These are phyloP conservation scores for Aphodius sticticus DNA, from an alignment of 2,888 invertebrate genomes.

Conservation along the genomic window DNA sequence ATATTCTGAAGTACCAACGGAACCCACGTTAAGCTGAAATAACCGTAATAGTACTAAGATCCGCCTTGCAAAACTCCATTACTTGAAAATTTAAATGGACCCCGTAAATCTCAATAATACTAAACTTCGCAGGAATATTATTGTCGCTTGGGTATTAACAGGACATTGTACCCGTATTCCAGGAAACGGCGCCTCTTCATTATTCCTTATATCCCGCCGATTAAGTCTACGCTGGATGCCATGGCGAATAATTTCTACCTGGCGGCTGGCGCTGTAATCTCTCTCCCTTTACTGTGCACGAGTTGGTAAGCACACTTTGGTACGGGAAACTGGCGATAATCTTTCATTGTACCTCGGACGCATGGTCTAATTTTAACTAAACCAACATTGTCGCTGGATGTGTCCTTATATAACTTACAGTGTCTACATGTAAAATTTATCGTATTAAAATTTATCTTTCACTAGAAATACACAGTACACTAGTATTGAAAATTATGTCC, in stretches of 20 bases:
- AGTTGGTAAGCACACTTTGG: not conserved
- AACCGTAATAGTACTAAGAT: not conserved
- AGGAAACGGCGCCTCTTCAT: not conserved
- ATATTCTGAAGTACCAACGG: not conserved
- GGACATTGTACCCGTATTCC: constrained; percentile 4
- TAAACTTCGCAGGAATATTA: not conserved
- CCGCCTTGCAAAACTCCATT: not conserved
- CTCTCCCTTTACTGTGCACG: not conserved
- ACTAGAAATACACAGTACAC: no score
- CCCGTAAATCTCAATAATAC: not conserved
- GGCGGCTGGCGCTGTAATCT: not conserved
- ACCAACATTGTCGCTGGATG: not conserved
- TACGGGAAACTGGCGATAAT: not conserved
- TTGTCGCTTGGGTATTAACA: not conserved
- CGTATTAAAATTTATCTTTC: not conserved
- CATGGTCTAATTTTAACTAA: not conserved
- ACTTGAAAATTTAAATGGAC: not conserved
- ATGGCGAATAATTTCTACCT: not conserved
- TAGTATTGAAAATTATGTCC: no score
- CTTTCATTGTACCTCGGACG: not conserved
- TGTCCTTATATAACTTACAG: not conserved
- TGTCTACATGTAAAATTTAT: not conserved
- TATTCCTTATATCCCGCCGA: not conserved
- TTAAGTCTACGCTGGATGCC: not conserved
- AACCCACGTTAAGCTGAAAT: not conserved